These are phyloP conservation scores for Myrmophylax atrothorax DNA, from an alignment of 2,113 vertebrate genomes.

Conservation along the genomic window DNA sequence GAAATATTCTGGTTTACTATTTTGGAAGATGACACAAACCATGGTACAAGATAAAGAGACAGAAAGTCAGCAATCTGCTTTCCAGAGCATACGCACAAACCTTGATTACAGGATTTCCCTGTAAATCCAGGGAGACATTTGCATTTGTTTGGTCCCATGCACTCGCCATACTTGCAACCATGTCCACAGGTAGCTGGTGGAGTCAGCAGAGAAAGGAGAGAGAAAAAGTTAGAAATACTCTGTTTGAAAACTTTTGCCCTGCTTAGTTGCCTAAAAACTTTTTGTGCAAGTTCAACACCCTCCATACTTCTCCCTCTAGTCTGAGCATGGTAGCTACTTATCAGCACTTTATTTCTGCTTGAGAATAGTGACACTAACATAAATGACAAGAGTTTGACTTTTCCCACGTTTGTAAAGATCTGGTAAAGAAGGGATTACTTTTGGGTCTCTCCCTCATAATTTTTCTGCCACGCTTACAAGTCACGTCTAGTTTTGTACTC, in stretches of 20 bases:
- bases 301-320: background rate
- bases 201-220: conserved; percentile 55
- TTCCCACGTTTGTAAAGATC: background rate
- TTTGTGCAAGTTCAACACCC: background rate
- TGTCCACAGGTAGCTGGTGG: conserved; percentile 86
- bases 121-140: conserved; percentile 92
- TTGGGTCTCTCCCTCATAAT: background rate
- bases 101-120: conserved; percentile 93
- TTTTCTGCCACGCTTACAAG: background rate
- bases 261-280: background rate
- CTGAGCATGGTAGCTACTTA: background rate
- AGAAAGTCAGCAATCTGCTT: background rate
- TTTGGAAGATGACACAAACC: background rate
- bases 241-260: background rate
- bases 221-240: conserved; percentile 12
- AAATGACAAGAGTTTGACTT: rapidly evolving
- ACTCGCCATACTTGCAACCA: conserved; percentile 93
- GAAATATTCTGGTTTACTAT: background rate
- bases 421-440: background rate
- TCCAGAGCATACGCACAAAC: conserved; percentile 68
- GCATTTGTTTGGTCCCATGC: conserved; percentile 90
- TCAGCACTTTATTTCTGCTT: background rate
- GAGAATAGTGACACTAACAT: background rate
- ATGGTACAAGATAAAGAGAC: background rate
- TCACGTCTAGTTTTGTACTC: background rate